Conservation (phyloP, 2,888 invertebrate species). For the Yponomeuta plumbellus region DNA sequence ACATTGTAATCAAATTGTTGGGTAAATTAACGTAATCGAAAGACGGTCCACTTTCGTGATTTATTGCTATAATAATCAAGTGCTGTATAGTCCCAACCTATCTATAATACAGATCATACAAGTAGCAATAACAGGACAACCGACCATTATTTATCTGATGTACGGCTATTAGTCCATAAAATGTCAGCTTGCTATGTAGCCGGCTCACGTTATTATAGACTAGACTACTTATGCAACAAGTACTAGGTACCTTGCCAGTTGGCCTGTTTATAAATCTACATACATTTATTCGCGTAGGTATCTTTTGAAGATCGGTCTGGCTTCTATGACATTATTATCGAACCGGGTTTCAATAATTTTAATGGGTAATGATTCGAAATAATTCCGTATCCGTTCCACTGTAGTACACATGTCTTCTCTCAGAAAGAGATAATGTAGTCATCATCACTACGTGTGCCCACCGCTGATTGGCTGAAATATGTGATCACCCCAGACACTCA, state of each 20-base stretch:
- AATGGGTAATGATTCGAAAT: background rate
- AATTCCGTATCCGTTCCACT: too few relatives aligned
- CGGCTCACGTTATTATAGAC: conserved; percentile 5
- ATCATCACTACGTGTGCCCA: too few relatives aligned
- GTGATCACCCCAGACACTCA: too few relatives aligned
- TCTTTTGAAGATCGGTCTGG: background rate
- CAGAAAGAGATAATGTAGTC: too few relatives aligned
- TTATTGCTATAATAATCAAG: conserved; percentile 27
- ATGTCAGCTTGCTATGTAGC: conserved; percentile 4
- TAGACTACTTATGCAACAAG: background rate
- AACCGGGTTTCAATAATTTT: conserved; percentile 4
- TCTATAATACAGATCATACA: background rate
- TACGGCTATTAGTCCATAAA: conserved; percentile 10
- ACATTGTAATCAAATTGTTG: background rate
- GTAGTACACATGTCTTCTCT: too few relatives aligned
- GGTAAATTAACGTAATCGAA: background rate
- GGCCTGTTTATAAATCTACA: conserved; percentile 2
- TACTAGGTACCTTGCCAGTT: background rate
- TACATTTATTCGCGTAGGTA: background rate
- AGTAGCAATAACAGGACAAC: conserved; percentile 4
- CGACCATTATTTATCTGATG: conserved; percentile 9
- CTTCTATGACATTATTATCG: background rate
- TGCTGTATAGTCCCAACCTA: background rate
- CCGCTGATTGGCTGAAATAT: too few relatives aligned
- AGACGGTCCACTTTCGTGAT: conserved; percentile 40